Conservation (phyloP, 2,888 invertebrate species). For the Thymelicus lineola region DNA sequence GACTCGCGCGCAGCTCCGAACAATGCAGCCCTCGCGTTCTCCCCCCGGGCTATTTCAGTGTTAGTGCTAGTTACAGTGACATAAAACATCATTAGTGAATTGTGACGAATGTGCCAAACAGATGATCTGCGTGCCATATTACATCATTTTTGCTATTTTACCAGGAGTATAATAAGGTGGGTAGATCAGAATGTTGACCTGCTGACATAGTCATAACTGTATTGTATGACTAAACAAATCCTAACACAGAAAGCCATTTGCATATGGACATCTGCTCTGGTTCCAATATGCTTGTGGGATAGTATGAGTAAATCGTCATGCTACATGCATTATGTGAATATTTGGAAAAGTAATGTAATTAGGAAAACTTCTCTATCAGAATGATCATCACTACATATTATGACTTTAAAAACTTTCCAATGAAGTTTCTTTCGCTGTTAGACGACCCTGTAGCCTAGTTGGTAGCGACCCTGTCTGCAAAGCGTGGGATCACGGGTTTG, state of each 20-base stretch:
- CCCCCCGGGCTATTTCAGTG: conserved; percentile 49
- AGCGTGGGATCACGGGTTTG: too few relatives aligned
- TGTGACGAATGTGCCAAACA: conserved; percentile 80
- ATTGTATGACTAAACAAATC: conserved; percentile 30
- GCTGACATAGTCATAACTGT: conserved; percentile 33
- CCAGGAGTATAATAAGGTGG: conserved; percentile 65
- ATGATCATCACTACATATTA: too few relatives aligned
- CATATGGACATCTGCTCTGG: conserved; percentile 14
- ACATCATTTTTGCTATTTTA: conserved; percentile 60
- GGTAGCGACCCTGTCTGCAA: too few relatives aligned
- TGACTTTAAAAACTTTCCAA: too few relatives aligned
- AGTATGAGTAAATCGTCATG: too few relatives aligned
- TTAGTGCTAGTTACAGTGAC: conserved; percentile 57
- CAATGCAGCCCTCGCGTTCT: conserved; percentile 53
- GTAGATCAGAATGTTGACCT: conserved; percentile 44
- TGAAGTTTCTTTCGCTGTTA: too few relatives aligned
- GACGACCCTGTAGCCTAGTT: too few relatives aligned
- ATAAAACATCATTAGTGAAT: conserved; percentile 70
- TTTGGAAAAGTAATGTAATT: too few relatives aligned
- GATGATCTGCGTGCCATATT: conserved; percentile 67
- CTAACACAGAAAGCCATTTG: conserved; percentile 22
- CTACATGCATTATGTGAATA: too few relatives aligned
- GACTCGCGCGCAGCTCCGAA: conserved; percentile 46
- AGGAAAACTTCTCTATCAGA: too few relatives aligned
- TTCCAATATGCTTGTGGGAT: neutral